Evolutionary conservation across 2,888 invertebrate species (phyloP), one percentile per base, ranked within the genome.

Genomic region (Labia minor): DNA sequence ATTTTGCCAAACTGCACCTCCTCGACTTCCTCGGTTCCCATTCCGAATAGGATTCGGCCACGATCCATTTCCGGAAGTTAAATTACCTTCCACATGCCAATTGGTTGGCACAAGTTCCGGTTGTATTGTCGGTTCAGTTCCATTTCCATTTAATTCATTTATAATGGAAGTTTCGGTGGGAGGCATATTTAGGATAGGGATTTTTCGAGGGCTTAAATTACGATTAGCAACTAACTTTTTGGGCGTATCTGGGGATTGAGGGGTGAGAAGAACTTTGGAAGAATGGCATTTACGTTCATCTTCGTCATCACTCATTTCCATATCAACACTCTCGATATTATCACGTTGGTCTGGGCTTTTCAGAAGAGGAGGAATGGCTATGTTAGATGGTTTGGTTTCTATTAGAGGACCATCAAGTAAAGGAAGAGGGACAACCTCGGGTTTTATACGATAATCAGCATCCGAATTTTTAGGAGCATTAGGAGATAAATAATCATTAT

Each of bases 281-380:
- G 49, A 49, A 49, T 11, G 49, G n/a, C 2, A 2, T 49, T 49
- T 49, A 10, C 77, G 1, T 70, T 73, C 69, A 11, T 71, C 71
- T 65, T 91, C 91, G 63, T 92, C 92, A 72, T 92, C 92, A 11
- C 90, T 91, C 75, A 92, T 81, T 71, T 92, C 92, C 91, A 92
- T 92, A 71, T 92, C 92, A 68, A 91, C 87, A 74, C 86, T 88
- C 74, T 89, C 88, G 1, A 88, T 86, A 74, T 88, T 90, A 73
- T 90, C 90, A 11, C 83, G 74, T 69, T 33, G 37, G 10, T 19
- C n/a, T 19, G 66, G 19, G 21, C 37, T 49, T 26, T 20, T 14
- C n/a, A 19, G 20, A 49, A 19, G 21, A 33, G 37, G n/a, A 37
- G 63, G 21, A 49, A 63, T 19, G 66, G 61, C 19, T 64, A 37